These are phyloP conservation scores for Nannoperca obscura DNA, from an alignment of 2,797 vertebrate species.

Conservation along the genomic window DNA sequence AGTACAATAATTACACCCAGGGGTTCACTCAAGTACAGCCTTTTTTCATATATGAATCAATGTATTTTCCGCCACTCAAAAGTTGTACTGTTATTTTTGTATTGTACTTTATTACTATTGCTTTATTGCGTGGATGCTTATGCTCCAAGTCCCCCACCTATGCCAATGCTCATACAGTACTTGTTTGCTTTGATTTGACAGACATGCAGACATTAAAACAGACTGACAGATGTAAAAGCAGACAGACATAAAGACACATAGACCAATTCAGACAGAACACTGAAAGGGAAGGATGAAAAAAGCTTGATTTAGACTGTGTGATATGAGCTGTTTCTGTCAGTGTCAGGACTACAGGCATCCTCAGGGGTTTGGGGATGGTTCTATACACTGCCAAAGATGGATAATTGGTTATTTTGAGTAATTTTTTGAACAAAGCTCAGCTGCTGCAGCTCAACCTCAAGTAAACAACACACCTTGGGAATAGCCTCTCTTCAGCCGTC, in stretches of 20 bases:
- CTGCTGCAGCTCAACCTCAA: conserved; percentile 84
- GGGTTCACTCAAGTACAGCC: conserved; percentile 27
- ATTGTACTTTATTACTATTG: background rate
- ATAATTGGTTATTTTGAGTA: conserved; percentile 89
- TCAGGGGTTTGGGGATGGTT: conserved; percentile 78
- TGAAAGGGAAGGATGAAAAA: conserved; percentile 35
- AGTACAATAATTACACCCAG: conserved; percentile 44
- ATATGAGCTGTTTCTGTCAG: conserved; percentile 81
- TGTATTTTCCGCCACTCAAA: conserved; percentile 13
- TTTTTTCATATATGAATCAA: conserved; percentile 30
- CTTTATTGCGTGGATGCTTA: conserved; percentile 26
- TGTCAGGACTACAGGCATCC: conserved; percentile 81
- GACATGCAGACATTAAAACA: conserved; percentile 46
- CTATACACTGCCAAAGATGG: conserved; percentile 82
- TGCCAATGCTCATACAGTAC: conserved; percentile 21
- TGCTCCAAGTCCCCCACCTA: conserved; percentile 28
- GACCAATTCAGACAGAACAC: conserved; percentile 51
- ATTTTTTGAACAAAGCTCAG: conserved; percentile 86
- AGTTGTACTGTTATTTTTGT: conserved; percentile 26
- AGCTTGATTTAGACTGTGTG: conserved; percentile 82
- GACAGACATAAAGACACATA: conserved; percentile 51
- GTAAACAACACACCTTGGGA: conserved; percentile 86
- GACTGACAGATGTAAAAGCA: conserved; percentile 64
- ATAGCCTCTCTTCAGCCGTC: conserved; percentile 73
- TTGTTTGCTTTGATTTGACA: conserved; percentile 61